Evolutionary conservation across 1,140 invertebrate species (phyloP).

Genomic region (Paracyclopina nana): DNA sequence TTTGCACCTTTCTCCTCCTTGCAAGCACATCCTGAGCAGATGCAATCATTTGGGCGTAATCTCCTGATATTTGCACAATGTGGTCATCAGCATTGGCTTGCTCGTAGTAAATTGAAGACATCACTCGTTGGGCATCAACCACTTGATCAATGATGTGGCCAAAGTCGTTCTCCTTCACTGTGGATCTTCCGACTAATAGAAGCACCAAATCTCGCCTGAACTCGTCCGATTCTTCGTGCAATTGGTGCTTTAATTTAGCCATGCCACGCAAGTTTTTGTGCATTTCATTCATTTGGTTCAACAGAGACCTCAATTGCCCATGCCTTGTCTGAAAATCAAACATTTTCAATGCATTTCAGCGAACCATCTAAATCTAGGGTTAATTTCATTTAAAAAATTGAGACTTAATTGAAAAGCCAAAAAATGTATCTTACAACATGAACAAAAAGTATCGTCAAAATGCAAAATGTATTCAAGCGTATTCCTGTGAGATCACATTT

Average conservation of each 20-base stretch:
- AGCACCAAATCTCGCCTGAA: background rate
- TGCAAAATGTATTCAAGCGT: slow-evolving; percentile 3
- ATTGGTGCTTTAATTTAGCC: background rate
- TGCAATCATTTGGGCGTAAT: background rate
- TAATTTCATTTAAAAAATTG: no score
- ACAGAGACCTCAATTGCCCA: background rate
- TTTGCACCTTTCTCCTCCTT: background rate
- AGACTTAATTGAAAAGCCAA: no score
- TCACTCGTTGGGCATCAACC: background rate
- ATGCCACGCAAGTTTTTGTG: background rate
- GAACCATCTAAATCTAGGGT: no score
- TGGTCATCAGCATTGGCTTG: background rate
- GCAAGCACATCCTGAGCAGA: background rate
- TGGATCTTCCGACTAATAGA: background rate
- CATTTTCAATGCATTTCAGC: no score
- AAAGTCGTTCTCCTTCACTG: background rate
- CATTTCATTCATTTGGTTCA: background rate
- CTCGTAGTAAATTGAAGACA: background rate
- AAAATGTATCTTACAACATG: background rate
- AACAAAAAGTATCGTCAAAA: background rate
- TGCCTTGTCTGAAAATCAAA: no score
- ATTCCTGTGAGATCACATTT: background rate
- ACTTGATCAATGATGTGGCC: background rate
- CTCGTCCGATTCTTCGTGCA: background rate
- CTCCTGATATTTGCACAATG: slow-evolving; percentile 1